Evolutionary conservation across 1,140 invertebrate genomes (phyloP), one percentile per base, ranked within the genome.

Genomic region (Drosophila busckii): DNA sequence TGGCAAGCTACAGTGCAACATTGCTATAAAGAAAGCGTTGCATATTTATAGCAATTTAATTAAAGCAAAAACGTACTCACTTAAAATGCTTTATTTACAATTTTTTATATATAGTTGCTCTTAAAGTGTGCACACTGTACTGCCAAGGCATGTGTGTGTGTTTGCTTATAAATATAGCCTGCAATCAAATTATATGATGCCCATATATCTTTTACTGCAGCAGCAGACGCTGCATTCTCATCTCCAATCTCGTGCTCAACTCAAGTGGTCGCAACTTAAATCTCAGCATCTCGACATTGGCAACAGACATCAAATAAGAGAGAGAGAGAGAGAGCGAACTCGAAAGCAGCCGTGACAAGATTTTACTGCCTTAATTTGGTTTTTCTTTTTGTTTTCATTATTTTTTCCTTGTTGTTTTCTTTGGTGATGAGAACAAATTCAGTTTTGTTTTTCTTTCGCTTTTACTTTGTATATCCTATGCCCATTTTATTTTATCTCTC

Each of bases 181-280:
- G 70, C 70, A 75, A 75, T 75, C 50, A 75, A 75, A 75, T 69
- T 69, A 76, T 76, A 76, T 69, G 69, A 65, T 60, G 59, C 46
- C 49, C 50, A 69, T 75, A 75, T 59, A 55, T 64, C 22, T 53
- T 10, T 55, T n/a, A n/a, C 13, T 25, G n/a, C 16, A 23, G 38
- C 29, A 22, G n/a, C 20, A 13, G 9, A 9, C 13, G 15, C 9
- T 17, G 28, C 37, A 49, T 12, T 12, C 20, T 13, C 42, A 38
- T 23, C 29, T 40, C 37, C 31, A 22, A 52, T 52, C 46, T n/a
- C n/a, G n/a, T n/a, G n/a, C n/a, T n/a, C n/a, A n/a, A n/a, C n/a
- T n/a, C n/a, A n/a, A n/a, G n/a, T n/a, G n/a, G n/a, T n/a, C n/a
- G n/a, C n/a, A n/a, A n/a, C n/a, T 49, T 69, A 75, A 76, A 70